Base-by-base conservation (phyloP, 2,797 vertebrate genomes). In the Oryzias sinensis region DNA sequence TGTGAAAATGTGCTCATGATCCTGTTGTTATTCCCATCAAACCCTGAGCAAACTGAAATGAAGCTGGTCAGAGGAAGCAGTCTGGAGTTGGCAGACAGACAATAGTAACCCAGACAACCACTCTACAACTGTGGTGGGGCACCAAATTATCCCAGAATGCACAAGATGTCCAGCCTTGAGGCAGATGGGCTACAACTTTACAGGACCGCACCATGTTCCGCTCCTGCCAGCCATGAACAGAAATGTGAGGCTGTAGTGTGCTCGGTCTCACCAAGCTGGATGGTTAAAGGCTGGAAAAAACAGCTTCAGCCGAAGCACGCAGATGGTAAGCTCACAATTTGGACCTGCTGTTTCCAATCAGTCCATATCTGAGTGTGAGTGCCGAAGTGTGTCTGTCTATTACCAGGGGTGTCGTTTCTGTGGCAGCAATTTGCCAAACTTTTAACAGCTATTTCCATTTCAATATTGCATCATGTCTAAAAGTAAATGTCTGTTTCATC, bases 111-210 rank as follows among this genome's bases (percentile, higher is more conserved):
- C 25, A 14, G 37, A 62, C 20, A 41, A 51, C 43, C 18, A 5
- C 33, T 25, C 41, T 48, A 48, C 15, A 11, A 33, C 53, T 24
- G 11, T 42, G 27, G 22, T 47, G 27, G 52, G 33, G 33, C 29
- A 54, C 50, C 57, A 58, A 22, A 40, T 7, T 25, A 7, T 53
- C 22, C 43, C 15, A 14, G 53, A 56, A 52, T 43, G 44, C 49
- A 8, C 13, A 43, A 15, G 48, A 53, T 9, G 20, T 62, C 42
- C 58, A 49, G 46, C 29, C 62, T 53, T 4, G 14, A 57, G 45
- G 49, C 69, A 65, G 69, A 61, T 58, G 54, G 69, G 49, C 49
- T 25, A 20, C 49, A 43, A 0, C 42, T 62, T 65, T 49, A 66
- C 49, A 61, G 15, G 33, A 29, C 59, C 24, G 5, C 55, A 33